These are phyloP conservation scores for Nomada goodeniana DNA, from an alignment of 2,888 invertebrate species.

Conservation along the genomic window DNA sequence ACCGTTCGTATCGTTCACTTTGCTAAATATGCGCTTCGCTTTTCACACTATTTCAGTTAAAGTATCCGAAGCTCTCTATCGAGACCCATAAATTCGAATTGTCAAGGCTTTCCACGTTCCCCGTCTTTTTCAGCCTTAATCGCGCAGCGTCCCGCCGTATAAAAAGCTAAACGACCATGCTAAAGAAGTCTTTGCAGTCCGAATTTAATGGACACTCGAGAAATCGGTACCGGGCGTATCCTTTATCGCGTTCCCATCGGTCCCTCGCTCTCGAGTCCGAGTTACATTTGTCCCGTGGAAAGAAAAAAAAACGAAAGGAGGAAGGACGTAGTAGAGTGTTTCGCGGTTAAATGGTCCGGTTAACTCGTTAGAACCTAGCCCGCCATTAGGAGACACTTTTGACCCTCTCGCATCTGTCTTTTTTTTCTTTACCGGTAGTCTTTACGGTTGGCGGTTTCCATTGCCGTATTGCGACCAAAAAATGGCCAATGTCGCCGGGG, in stretches of 20 bases:
- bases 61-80: not conserved
- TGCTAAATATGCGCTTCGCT: not conserved
- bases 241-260: constrained; percentile 1
- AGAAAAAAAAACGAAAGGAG: not conserved
- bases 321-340: not conserved
- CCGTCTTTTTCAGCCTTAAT: not conserved
- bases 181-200: not conserved
- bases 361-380: constrained; percentile 57
- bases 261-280: not conserved
- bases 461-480: constrained; percentile 98
- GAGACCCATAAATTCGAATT: not conserved
- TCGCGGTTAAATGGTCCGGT: constrained; percentile 24
- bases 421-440: constrained; percentile 87
- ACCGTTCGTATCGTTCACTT: too few species aligned
- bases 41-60: not conserved
- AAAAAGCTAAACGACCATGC: constrained; percentile 16
- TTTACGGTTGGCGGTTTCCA: constrained; percentile 98
- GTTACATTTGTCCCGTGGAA: not conserved
- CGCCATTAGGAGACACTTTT: constrained; percentile 60
- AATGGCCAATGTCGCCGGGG: constrained; percentile 87
- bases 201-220: constrained; percentile 35
- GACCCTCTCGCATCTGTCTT: constrained; percentile 76
- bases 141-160: not conserved
- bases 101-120: not conserved
- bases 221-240: constrained; percentile 37